These are phyloP conservation scores for Microtus ochrogaster DNA, from an alignment of 2,113 vertebrate species.

Conservation along the genomic window DNA sequence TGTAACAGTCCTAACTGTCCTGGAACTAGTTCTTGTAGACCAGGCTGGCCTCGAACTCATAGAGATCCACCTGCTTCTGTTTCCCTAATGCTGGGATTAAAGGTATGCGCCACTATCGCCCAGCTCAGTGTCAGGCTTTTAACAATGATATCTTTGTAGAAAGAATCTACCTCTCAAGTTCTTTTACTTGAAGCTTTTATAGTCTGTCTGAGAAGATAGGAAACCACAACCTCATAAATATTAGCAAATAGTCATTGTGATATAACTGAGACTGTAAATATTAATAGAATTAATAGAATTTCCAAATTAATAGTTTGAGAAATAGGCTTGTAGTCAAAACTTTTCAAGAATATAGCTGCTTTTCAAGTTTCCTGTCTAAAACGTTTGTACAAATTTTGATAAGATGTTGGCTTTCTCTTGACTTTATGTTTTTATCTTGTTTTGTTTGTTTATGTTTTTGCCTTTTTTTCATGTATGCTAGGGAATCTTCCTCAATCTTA, in stretches of 20 bases:
- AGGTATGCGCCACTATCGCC: too few species aligned
- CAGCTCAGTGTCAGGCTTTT: background rate
- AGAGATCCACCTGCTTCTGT: too few species aligned
- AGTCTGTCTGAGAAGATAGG: slow-evolving; percentile 22
- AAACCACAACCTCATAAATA: background rate
- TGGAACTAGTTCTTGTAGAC: too few species aligned
- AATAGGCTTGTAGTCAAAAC: background rate
- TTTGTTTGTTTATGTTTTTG: background rate
- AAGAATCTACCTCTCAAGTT: background rate
- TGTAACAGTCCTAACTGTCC: too few species aligned
- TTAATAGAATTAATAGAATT: background rate
- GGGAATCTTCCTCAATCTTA: background rate
- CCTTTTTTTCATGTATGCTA: background rate
- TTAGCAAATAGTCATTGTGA: background rate
- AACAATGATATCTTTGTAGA: background rate
- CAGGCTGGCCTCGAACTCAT: too few species aligned
- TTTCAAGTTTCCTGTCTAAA: background rate
- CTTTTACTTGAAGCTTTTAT: background rate
- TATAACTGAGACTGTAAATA: background rate
- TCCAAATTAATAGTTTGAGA: background rate
- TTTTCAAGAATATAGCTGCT: background rate
- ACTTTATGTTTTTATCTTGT: background rate
- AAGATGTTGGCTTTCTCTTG: background rate
- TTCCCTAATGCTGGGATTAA: too few species aligned
- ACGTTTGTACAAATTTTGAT: background rate